Percentiles rank a stretch among this genome's conserved stretches.
Conservation (phyloP, 35 echinoderm and acorn worm genomes). For the Amphiura filiformis region DNA sequence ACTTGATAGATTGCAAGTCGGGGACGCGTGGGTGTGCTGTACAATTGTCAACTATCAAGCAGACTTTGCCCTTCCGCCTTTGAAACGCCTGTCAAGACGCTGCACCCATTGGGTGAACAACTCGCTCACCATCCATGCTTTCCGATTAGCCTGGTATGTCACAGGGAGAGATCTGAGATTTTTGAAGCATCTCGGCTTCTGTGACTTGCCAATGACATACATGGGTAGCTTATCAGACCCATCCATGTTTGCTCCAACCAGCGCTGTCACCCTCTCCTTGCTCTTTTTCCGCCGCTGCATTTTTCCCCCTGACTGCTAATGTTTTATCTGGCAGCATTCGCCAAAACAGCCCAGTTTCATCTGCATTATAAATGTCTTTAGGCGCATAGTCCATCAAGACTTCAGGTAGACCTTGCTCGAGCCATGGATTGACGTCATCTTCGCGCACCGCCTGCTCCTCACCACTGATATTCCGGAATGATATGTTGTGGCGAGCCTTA, state of each 20-base stretch:
- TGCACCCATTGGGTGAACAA: slow-evolving; percentile 37
- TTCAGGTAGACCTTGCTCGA: slow-evolving; percentile 2
- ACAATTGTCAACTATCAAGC: slow-evolving; percentile 17
- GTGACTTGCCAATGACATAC: slow-evolving; percentile 36
- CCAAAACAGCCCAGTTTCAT: slow-evolving; percentile 31
- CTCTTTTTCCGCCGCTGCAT: slow-evolving; percentile 29
- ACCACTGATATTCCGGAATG: neutral
- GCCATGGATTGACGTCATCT: neutral
- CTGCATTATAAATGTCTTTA: slow-evolving; percentile 25
- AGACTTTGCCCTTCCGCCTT: neutral
- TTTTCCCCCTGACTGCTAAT: slow-evolving; percentile 18
- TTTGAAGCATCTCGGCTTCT: slow-evolving; percentile 47
- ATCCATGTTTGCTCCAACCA: slow-evolving; percentile 39
- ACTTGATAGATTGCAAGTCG: slow-evolving; percentile 12
- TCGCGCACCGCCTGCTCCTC: slow-evolving; percentile 10
- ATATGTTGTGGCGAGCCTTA: slow-evolving; percentile 1
- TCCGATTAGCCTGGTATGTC: slow-evolving; percentile 24
- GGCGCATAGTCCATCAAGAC: neutral
- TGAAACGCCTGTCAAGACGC: neutral
- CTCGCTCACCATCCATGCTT: slow-evolving; percentile 48
- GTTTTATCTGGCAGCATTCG: slow-evolving; percentile 19
- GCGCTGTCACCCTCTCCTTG: slow-evolving; percentile 27
- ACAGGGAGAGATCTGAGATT: slow-evolving; percentile 38
- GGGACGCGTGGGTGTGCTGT: slow-evolving; percentile 3
- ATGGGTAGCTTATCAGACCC: slow-evolving; percentile 35